These are phyloP conservation scores for Pseudoatta argentina DNA, from an alignment of 1,140 invertebrate species.

Conservation along the genomic window DNA sequence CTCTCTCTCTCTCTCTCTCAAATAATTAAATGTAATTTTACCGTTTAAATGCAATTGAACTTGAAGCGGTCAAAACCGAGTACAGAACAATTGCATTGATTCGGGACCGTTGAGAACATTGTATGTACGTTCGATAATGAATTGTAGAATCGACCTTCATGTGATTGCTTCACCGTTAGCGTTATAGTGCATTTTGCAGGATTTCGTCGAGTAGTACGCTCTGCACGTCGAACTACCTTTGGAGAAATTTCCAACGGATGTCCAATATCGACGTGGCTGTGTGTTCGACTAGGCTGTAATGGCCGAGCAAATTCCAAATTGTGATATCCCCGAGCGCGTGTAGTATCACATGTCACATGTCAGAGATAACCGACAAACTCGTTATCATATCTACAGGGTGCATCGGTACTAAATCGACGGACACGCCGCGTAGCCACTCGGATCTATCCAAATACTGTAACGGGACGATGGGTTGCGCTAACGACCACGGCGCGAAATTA, in stretches of 20 bases:
- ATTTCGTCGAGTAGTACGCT: constrained; percentile 27
- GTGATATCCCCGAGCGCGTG: constrained; percentile 51
- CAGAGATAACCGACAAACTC: constrained; percentile 52
- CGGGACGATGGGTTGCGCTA: constrained; percentile 48
- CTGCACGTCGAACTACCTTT: constrained; percentile 35
- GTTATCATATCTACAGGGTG: constrained; percentile 48
- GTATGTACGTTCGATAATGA: constrained; percentile 56
- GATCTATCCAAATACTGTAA: constrained; percentile 57
- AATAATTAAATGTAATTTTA: constrained; percentile 35
- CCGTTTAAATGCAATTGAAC: constrained; percentile 22
- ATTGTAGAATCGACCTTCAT: constrained; percentile 37
- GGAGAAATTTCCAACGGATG: constrained; percentile 47
- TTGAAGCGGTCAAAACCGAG: constrained; percentile 13
- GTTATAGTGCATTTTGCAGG: constrained; percentile 38
- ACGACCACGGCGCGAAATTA: constrained; percentile 66
- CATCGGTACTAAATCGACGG: constrained; percentile 32
- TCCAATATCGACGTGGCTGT: constrained; percentile 21
- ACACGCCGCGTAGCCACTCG: constrained; percentile 15
- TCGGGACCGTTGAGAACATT: not conserved
- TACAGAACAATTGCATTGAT: constrained; percentile 45
- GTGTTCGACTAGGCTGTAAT: constrained; percentile 17
- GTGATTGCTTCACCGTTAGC: constrained; percentile 28
- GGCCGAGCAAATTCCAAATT: constrained; percentile 51
- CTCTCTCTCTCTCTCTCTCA: not conserved
- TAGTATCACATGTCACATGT: constrained; percentile 53